A percentile compares a stretch with the other conserved stretches of the same genome.
phyloP scores from a whole-genome alignment of 2,888 invertebrate species.

The Polydrusus cervinus region DNA sequence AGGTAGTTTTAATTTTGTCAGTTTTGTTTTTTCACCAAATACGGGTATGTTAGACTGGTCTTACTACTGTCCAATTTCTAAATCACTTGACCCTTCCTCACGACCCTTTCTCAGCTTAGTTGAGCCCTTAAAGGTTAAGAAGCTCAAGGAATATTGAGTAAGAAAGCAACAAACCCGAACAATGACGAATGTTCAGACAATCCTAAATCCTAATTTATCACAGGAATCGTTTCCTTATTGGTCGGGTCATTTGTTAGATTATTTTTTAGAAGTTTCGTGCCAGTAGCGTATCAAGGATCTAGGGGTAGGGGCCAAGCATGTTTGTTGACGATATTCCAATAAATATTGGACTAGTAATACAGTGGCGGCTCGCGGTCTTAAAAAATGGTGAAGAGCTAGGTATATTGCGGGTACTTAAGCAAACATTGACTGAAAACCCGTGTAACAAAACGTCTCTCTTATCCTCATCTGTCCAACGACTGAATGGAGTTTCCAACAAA shows the following conservation, averaged over 20 bases:
- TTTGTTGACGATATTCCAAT: no score
- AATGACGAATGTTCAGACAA: constrained; percentile 1
- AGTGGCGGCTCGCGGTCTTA: no score
- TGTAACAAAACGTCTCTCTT: no score
- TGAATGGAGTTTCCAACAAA: no score
- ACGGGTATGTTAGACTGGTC: neutral
- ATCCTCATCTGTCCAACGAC: no score
- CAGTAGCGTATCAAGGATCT: no score
- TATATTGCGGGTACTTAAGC: no score
- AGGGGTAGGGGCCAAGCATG: no score
- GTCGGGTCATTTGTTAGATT: neutral
- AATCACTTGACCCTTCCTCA: constrained; percentile 33
- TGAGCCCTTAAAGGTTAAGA: constrained; percentile 27
- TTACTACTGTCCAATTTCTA: neutral
- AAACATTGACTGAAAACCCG: no score
- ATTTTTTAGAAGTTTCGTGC: neutral
- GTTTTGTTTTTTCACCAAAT: neutral
- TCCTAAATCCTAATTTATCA: neutral
- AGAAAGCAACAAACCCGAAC: neutral
- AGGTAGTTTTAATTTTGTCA: no score
- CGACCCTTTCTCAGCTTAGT: constrained; percentile 28
- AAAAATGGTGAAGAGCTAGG: no score
- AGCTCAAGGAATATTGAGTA: constrained; percentile 32
- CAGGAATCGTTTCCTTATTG: neutral
- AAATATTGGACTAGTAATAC: no score